Base-by-base conservation (phyloP, 2,888 invertebrate genomes). In the Pristionchus japonicus region DNA sequence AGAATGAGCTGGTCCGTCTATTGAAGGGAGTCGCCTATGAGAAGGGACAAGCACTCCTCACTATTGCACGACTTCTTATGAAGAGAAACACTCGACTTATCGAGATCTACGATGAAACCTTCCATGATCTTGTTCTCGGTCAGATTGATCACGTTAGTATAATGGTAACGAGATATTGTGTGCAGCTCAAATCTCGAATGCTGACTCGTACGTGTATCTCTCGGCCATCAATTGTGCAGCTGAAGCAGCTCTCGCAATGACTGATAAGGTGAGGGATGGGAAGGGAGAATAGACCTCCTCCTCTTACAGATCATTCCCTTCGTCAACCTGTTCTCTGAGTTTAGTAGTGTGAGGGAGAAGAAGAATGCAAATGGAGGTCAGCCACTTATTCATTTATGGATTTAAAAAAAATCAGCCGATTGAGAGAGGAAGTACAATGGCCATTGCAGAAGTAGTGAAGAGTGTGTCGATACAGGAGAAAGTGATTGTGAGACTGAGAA, bases 131-230 rank as follows among this genome's bases (percentile, higher is more conserved):
- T 40, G 89, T 88, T 27, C 87, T 86, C 87, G 89, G 91, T 91
- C 11, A 61, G 88, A 70, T 74, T 74, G 13, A 70, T 70, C 52
- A 20, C 13, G 15, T 17, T 70, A 17, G 52, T 17, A 52, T 52
- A 77, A 20, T 11, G 49, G 0, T 11, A 34, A 83, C 27, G 31
- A 89, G 34, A 88, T 40, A 2, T 40, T 7, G 11, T 67, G 34
- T 34, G 3, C 3, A 92, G 91, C 89, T 13, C 86, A 89, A 27
- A 61, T 92, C 13, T 49, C 34, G 0, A 89, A 92, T 61, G 83
- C 84, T 13, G 93, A 93, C 88, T 92, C 92, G 34, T 93, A 93
- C 88, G 92, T 93, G 11, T 93, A 88, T 86, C 88, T 93, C 84
- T 88, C 92, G 9, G 92, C 93, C 7, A 91, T 93, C 86, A 93